Evolutionary conservation across 1,140 invertebrate genomes (phyloP).

Genomic region (Atta colombica): DNA sequence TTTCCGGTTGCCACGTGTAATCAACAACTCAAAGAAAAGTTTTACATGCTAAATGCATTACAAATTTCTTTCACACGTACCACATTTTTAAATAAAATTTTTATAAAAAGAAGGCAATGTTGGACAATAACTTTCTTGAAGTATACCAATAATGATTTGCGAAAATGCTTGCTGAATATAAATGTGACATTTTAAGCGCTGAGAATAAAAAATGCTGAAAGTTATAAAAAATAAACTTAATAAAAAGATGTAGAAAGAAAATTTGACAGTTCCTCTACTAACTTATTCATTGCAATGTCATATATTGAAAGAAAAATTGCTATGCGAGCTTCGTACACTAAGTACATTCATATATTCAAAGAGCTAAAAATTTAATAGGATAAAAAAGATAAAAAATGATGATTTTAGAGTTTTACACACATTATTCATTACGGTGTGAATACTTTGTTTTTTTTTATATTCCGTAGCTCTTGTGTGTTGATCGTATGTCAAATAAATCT

Average conservation of each 20-base stretch:
- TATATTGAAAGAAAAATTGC: background rate
- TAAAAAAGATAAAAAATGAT: background rate
- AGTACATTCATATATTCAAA: background rate
- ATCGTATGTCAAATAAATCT: constrained; percentile 29
- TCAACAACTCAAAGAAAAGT: constrained; percentile 31
- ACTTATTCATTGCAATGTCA: constrained; percentile 21
- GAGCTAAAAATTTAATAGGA: background rate
- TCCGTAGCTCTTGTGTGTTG: background rate
- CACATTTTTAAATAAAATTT: constrained; percentile 1
- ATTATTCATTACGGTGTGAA: background rate
- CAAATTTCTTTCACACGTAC: background rate
- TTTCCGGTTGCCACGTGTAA: background rate
- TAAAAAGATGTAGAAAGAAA: constrained; percentile 15
- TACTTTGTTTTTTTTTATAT: constrained; percentile 25
- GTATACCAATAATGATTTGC: constrained; percentile 11
- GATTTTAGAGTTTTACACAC: background rate
- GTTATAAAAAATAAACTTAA: constrained; percentile 17
- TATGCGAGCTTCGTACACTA: background rate
- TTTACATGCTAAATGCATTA: background rate
- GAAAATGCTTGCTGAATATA: constrained; percentile 28
- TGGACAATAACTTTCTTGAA: background rate
- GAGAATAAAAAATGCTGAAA: constrained; percentile 17
- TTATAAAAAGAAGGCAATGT: background rate
- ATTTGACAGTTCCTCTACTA: constrained; percentile 9
- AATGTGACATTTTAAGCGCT: background rate